Conservation (phyloP, 2,888 invertebrate species). For the Mamestra brassicae region DNA sequence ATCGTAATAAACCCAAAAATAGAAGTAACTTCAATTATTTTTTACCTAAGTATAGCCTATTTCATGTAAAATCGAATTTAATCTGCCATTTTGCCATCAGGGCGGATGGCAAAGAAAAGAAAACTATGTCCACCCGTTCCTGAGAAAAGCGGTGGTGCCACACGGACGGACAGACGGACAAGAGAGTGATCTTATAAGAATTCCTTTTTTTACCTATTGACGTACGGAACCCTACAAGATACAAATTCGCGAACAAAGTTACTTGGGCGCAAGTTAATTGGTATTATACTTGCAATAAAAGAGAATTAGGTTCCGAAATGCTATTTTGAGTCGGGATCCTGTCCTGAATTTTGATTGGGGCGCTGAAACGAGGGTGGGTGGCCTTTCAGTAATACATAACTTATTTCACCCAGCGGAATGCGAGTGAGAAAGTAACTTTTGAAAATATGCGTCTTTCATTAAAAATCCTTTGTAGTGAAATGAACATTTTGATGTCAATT, state of each 20-base stretch:
- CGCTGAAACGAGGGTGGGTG: conserved; percentile 29
- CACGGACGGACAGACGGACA: no score
- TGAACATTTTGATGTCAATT: conserved; percentile 1
- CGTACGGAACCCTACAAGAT: neutral
- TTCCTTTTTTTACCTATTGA: no score
- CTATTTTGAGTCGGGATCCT: conserved; percentile 72
- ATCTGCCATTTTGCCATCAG: neutral
- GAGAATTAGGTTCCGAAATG: conserved; percentile 73
- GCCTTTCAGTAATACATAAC: conserved; percentile 34
- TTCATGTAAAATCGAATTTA: no score
- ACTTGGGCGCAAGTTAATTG: conserved; percentile 67
- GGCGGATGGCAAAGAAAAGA: neutral
- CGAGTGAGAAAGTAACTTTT: conserved; percentile 35
- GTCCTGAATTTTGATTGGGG: conserved; percentile 77
- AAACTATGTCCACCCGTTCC: no score
- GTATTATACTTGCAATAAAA: conserved; percentile 74
- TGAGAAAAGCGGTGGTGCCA: no score
- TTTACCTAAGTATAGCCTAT: no score
- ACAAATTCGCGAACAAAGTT: conserved; percentile 53
- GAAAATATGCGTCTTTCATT: conserved; percentile 36
- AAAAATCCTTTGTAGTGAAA: conserved; percentile 2
- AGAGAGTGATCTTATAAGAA: no score
- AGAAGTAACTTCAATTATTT: no score
- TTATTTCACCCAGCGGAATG: conserved; percentile 39
- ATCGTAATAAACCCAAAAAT: no score